Base-by-base conservation (phyloP, 2,888 invertebrate species). In the Sympetrum striolatum region DNA sequence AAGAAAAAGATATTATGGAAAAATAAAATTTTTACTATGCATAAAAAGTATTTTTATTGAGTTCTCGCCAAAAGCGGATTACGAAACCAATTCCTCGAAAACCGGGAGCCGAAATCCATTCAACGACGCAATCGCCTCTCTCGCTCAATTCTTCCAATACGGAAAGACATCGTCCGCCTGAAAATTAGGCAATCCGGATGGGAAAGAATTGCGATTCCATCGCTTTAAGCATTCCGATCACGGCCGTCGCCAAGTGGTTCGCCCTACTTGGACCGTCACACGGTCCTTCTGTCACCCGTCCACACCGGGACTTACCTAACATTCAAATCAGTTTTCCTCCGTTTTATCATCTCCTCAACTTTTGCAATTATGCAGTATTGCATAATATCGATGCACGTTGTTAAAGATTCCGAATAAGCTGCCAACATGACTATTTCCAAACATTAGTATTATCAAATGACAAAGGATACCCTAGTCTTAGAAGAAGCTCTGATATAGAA, bases 21-120 rank as follows among this genome's bases (percentile, higher is more conserved):
- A 86, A 86, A 60, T 60, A 86, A 86, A 37, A 60, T 86, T 86
- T 82, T 86, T 86, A 86, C 39, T 35, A 86, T 37, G 60, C 86
- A 86, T 86, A 31, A 64, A 60, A 44, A 37, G n/a, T 60, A 5
- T n/a, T 25, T 14, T 37, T 35, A 86, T 86, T 86, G 58, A 60
- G 8, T 0, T 64, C 86, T n/a, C n/a, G 15, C 73, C 12, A 73
- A 15, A 73, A 73, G 73, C 3, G 73, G 25, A 12, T 31, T 31
- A 31, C 31, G 8, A 31, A 73, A 31, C 25, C 64, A 22, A n/a
- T 25, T 73, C 73, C 31, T 31, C 2, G 73, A 31, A 25, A 31
- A 22, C 6, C 12, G 31, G 2, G 31, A 18, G 73, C 73, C 53
- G 5, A 53, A 53, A 53, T 64, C 64, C n/a, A n/a, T n/a, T 25